Conservation (phyloP, 2,888 invertebrate genomes). For the Agriopis aurantiaria region DNA sequence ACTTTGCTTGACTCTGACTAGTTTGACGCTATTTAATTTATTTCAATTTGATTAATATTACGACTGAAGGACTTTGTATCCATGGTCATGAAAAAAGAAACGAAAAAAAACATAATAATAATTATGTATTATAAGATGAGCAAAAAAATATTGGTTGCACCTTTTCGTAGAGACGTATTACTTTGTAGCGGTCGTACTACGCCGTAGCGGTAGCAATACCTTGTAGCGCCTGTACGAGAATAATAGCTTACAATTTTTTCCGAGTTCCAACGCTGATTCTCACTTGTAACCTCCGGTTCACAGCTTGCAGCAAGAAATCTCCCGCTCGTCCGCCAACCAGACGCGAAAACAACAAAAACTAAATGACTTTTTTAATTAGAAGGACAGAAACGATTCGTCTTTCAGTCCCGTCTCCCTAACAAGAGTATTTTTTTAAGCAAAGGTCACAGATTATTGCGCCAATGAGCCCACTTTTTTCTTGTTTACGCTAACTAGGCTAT, state of each 20-base stretch:
- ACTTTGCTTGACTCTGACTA: too few species aligned
- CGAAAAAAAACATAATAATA: too few species aligned
- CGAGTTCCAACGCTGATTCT: background rate
- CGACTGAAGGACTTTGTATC: too few species aligned
- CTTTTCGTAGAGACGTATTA: background rate
- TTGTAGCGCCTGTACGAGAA: background rate
- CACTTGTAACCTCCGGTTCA: background rate
- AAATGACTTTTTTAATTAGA: constrained; percentile 42
- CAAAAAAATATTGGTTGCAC: too few species aligned
- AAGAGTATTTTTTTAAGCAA: constrained; percentile 41
- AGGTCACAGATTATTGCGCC: constrained; percentile 39
- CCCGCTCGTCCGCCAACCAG: background rate
- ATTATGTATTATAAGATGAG: too few species aligned
- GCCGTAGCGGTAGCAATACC: background rate
- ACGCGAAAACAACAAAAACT: constrained; percentile 26
- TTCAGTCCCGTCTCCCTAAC: constrained; percentile 30
- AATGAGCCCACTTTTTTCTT: constrained; percentile 45
- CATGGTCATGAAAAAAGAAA: too few species aligned
- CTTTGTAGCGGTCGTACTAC: background rate
- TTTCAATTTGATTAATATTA: too few species aligned
- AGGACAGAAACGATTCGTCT: constrained; percentile 40
- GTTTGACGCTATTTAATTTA: too few species aligned
- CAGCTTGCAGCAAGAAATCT: constrained; percentile 19
- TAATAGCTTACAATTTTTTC: background rate
- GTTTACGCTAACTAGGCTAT: constrained; percentile 37